Percentiles rank a stretch among this genome's conserved stretches.
Evolutionary conservation across 2,113 vertebrate species (phyloP).

Genomic region (Pipra filicauda): DNA sequence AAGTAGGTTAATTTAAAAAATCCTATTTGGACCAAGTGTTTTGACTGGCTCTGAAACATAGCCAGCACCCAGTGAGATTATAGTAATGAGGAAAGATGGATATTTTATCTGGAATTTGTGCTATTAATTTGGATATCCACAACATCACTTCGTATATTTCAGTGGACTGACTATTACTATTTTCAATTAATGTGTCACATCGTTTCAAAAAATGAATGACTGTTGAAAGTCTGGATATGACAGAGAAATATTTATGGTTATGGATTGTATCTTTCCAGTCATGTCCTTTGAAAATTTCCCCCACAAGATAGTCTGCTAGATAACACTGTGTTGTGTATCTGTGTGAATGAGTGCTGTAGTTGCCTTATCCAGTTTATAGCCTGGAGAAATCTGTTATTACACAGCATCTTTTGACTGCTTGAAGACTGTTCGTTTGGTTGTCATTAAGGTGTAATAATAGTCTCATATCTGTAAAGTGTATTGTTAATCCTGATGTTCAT

Average conservation of each 20-base stretch:
- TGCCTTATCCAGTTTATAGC: not conserved
- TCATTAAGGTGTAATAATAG: conserved; percentile 13
- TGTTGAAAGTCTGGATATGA: not conserved
- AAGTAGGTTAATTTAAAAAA: conserved; percentile 70
- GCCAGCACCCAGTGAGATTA: conserved; percentile 38
- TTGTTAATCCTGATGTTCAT: conserved; percentile 41
- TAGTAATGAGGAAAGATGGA: not conserved
- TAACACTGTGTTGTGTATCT: not conserved
- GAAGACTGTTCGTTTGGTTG: not conserved
- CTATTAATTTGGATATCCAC: not conserved
- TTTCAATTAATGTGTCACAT: not conserved
- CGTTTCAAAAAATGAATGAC: not conserved
- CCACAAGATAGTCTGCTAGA: not conserved
- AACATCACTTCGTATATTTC: conserved; percentile 17
- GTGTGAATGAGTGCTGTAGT: not conserved
- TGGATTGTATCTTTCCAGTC: not conserved
- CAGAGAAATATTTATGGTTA: not conserved
- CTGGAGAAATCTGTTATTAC: not conserved
- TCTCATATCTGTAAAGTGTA: not conserved
- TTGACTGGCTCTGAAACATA: conserved; percentile 53
- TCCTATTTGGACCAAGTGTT: conserved; percentile 57
- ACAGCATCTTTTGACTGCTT: not conserved
- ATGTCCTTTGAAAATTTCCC: not conserved
- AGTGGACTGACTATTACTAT: not conserved
- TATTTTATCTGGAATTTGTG: not conserved